Evolutionary conservation across 2,797 vertebrate genomes (phyloP), one percentile per base, ranked within the genome.

Genomic region (Syndactyla subalaris): DNA sequence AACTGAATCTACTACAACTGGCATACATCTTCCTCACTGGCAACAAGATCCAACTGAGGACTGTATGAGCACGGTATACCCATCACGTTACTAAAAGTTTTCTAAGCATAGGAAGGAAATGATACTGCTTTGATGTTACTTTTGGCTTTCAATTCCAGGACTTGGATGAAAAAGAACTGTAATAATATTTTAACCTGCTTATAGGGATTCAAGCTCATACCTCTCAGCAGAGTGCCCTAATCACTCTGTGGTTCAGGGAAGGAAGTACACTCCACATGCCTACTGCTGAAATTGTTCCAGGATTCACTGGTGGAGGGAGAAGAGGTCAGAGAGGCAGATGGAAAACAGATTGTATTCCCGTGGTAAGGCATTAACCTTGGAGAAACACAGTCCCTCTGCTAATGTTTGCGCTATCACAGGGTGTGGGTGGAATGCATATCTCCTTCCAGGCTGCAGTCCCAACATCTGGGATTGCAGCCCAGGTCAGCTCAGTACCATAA

Each of bases 171-270:
- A 95, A 89, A 84, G 29, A 24, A 66, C 62, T 84, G 76, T 83
- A 92, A 93, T 68, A 95, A 86, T 84, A 95, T 90, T 93, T 88
- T 92, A 96, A 91, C 94, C 89, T 93, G 66, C 58, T 96, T 88
- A 65, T 36, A 78, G 54, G 62, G 58, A 84, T 89, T 84, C 76
- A 84, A 95, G 84, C 27, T 43, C 58, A 8, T 83, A 36, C 72
- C 16, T 85, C 52, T 72, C 70, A 90, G 76, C 46, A 88, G 68
- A 95, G n/a, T 68, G 36, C 66, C 70, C 88, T 86, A 88, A 90
- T 81, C 41, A 80, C 34, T 67, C 78, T 39, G 75, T 32, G 84
- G 75, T 87, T 93, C 68, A 54, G 85, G 54, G 51, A 65, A 93
- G 93, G 92, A 95, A 95, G 66, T 55, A 81, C 19, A 20, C 62